These are phyloP conservation scores for Coregonus suidteri DNA, from an alignment of 2,797 vertebrate genomes.

Conservation along the genomic window DNA sequence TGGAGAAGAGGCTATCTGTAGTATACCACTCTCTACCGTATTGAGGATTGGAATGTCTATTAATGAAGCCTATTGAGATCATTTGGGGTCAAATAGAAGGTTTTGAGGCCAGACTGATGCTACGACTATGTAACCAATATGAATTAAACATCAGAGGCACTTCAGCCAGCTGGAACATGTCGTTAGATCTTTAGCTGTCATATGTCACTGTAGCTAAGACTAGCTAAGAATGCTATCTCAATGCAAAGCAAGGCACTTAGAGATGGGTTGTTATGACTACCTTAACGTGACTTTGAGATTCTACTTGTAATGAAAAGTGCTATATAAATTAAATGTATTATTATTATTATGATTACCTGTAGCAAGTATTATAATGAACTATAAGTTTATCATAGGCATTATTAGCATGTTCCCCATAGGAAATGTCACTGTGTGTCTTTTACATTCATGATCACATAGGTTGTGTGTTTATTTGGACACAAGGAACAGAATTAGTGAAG, in stretches of 20 bases:
- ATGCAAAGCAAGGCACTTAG: no score
- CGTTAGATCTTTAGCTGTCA: background rate
- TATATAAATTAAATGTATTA: no score
- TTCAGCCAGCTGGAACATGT: conserved; percentile 43
- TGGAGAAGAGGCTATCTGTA: background rate
- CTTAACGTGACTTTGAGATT: no score
- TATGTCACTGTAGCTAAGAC: background rate
- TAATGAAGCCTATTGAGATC: conserved; percentile 70
- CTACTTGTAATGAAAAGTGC: no score
- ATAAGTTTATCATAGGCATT: background rate
- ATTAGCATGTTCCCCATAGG: background rate
- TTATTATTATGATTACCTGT: background rate
- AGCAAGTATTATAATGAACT: background rate
- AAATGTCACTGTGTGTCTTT: background rate
- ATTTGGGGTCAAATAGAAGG: conserved; percentile 58
- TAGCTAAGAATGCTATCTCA: background rate
- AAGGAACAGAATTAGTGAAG: conserved; percentile 19
- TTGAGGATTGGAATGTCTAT: conserved; percentile 59
- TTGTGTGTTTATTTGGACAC: background rate
- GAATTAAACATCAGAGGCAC: conserved; percentile 66
- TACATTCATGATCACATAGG: background rate
- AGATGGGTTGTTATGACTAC: no score
- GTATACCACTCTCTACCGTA: conserved; percentile 13
- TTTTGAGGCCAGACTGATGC: conserved; percentile 41
- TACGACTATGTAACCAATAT: conserved; percentile 63